Conservation (phyloP, 37 sponge, comb jelly and placozoan species). For the Mnemiopsis leidyi region DNA sequence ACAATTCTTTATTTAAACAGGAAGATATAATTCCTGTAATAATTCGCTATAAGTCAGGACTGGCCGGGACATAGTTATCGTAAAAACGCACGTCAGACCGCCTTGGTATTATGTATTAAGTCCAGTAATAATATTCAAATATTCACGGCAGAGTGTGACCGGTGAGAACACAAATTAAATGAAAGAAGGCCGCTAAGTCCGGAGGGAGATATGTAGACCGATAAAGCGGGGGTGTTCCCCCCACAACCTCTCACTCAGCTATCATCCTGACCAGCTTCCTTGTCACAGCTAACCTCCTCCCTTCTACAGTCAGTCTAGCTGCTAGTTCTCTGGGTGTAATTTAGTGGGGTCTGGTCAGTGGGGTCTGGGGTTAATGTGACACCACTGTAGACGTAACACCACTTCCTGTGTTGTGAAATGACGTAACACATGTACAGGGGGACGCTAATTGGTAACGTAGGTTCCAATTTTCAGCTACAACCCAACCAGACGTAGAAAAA, state of each 20-base stretch:
- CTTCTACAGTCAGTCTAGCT: too few relatives aligned
- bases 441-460: neutral
- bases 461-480: neutral
- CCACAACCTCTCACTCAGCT: too few relatives aligned
- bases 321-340: too few relatives aligned
- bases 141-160: neutral
- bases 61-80: neutral
- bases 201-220: neutral
- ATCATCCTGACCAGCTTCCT: too few relatives aligned
- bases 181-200: neutral
- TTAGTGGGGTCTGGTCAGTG: too few relatives aligned
- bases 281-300: too few relatives aligned
- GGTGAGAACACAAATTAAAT: neutral
- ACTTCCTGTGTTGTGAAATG: neutral
- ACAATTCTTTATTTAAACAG: neutral
- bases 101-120: neutral
- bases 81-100: neutral
- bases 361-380: too few relatives aligned
- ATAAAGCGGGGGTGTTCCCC: too few relatives aligned
- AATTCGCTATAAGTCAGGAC: neutral
- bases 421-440: too few relatives aligned
- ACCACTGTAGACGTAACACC: too few relatives aligned
- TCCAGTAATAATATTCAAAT: neutral
- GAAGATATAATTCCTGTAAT: neutral
- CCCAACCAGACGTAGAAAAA: neutral